Percentiles rank a stretch among this genome's conserved stretches.
Evolutionary conservation across 2,888 invertebrate species (phyloP).

Genomic region (Hoplodrina blanda): DNA sequence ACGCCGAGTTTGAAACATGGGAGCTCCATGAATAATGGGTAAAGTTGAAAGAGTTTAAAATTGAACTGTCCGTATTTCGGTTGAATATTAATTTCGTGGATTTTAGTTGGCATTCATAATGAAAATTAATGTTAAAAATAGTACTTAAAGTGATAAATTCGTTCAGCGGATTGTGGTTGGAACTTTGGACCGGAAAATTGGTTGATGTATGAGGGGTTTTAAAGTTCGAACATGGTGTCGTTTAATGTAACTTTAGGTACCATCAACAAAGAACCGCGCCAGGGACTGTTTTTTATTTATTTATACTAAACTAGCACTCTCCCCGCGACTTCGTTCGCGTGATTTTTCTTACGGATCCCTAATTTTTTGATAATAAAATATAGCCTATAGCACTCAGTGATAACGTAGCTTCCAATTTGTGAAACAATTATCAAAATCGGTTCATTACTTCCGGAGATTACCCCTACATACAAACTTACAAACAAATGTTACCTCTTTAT

Average conservation of each 20-base stretch:
- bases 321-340: too few relatives aligned
- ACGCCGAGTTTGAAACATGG: slow-evolving; percentile 77
- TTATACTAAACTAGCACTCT: too few relatives aligned
- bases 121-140: slow-evolving; percentile 68
- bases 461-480: too few relatives aligned
- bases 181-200: slow-evolving; percentile 8
- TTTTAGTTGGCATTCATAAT: slow-evolving; percentile 72
- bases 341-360: too few relatives aligned
- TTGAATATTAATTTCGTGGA: slow-evolving; percentile 82
- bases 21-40: slow-evolving; percentile 80
- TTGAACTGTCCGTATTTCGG: slow-evolving; percentile 80
- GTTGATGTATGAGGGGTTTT: slow-evolving; percentile 5
- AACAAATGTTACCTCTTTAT: too few relatives aligned
- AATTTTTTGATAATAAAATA: too few relatives aligned
- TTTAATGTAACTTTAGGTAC: background rate
- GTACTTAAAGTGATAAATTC: slow-evolving; percentile 47
- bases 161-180: slow-evolving; percentile 17
- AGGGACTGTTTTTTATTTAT: too few relatives aligned
- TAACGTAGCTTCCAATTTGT: too few relatives aligned
- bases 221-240: background rate
- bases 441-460: too few relatives aligned
- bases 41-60: slow-evolving; percentile 86
- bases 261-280: too few relatives aligned
- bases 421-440: too few relatives aligned
- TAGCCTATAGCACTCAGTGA: too few relatives aligned